These are phyloP conservation scores for Pseudonaja textilis DNA, from an alignment of 2,113 vertebrate species.

Conservation along the genomic window DNA sequence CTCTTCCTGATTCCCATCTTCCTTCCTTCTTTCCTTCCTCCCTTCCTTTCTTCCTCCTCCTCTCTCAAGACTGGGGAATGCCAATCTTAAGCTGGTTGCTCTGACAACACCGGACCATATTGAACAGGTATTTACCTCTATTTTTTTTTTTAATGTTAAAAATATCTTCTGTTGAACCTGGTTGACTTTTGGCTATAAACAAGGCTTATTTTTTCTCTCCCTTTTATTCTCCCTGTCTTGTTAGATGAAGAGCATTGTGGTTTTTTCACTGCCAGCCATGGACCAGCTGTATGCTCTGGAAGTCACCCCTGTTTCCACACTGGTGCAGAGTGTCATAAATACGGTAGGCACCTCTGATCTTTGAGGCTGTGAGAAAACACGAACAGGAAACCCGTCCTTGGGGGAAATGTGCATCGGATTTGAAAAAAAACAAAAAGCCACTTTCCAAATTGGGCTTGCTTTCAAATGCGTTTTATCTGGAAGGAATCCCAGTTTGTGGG, in stretches of 20 bases:
- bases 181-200: background rate
- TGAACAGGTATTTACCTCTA: conserved; percentile 71
- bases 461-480: background rate
- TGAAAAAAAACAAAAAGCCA: background rate
- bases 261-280: conserved; percentile 85
- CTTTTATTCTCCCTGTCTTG: background rate
- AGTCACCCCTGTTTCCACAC: conserved; percentile 79
- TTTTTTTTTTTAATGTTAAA: background rate
- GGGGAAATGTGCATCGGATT: too few relatives aligned
- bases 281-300: conserved; percentile 84
- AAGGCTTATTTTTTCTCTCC: too few relatives aligned
- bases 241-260: conserved; percentile 81
- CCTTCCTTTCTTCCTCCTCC: background rate
- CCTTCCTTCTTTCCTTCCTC: too few relatives aligned
- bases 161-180: background rate
- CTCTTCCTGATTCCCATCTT: too few relatives aligned
- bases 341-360: conserved; percentile 73
- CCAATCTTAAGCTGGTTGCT: conserved; percentile 83
- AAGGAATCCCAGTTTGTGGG: background rate
- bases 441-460: background rate
- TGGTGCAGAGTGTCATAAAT: conserved; percentile 83
- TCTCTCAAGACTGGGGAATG: conserved; percentile 77
- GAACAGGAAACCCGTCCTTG: background rate
- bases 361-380: background rate
- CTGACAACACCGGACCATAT: conserved; percentile 71